Conservation (phyloP, 2,888 invertebrate genomes). For the Acleris cristana region DNA sequence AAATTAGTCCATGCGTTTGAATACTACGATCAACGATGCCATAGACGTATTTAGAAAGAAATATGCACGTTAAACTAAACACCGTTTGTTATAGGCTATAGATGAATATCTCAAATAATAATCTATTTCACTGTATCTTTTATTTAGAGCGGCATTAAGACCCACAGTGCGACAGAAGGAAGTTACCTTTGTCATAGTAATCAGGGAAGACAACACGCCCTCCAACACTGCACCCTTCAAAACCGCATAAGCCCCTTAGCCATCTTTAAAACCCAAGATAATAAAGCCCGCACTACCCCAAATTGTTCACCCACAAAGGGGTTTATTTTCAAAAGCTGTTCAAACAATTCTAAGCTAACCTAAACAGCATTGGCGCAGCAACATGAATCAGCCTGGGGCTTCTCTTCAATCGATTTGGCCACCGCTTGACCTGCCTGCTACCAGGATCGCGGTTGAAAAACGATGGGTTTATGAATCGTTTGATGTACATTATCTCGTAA, state of each 20-base stretch:
- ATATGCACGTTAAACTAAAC: no score
- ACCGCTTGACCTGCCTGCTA: constrained; percentile 54
- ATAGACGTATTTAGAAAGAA: no score
- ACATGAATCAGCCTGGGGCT: constrained; percentile 54
- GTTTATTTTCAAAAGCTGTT: constrained; percentile 54
- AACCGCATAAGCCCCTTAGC: constrained; percentile 16
- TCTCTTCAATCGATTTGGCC: constrained; percentile 64
- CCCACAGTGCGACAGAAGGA: no score
- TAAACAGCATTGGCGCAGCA: constrained; percentile 56
- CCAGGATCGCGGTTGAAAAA: constrained; percentile 22
- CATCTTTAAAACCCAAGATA: constrained; percentile 21
- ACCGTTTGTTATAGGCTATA: no score
- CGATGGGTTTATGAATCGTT: constrained; percentile 13
- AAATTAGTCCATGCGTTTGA: no score
- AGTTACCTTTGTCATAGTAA: no score
- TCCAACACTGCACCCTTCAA: not conserved
- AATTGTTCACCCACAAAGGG: constrained; percentile 53
- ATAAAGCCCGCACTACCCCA: constrained; percentile 40
- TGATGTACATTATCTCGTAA: constrained; percentile 1
- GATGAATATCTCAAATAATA: no score
- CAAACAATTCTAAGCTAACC: constrained; percentile 55
- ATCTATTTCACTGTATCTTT: no score
- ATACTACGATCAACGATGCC: no score
- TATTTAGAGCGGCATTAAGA: no score
- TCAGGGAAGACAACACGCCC: no score